Conservation (phyloP, 2,888 invertebrate species). For the Baronia brevicornis region DNA sequence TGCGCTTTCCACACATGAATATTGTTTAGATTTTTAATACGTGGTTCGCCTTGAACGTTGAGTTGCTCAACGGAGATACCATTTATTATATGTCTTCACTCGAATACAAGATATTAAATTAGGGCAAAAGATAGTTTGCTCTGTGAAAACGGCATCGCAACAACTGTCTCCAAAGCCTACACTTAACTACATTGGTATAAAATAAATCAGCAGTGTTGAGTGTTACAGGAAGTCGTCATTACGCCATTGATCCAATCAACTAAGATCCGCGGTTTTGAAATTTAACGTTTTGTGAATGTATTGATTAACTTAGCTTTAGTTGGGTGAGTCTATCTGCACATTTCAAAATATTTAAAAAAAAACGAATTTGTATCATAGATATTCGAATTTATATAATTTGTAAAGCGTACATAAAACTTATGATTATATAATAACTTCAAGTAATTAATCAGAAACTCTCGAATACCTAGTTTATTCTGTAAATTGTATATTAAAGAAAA, state of each 20-base stretch:
- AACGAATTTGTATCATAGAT: too few relatives aligned
- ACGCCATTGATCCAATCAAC: constrained; percentile 4
- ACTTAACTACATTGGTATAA: constrained; percentile 9
- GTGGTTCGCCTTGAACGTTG: constrained; percentile 56
- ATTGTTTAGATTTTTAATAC: constrained; percentile 58
- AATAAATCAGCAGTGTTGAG: constrained; percentile 9
- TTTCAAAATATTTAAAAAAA: too few relatives aligned
- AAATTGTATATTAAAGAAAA: too few relatives aligned
- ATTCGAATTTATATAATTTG: too few relatives aligned
- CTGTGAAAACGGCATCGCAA: constrained; percentile 15
- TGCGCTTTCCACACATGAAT: constrained; percentile 51
- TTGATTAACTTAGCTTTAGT: constrained; percentile 3
- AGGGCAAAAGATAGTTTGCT: constrained; percentile 30
- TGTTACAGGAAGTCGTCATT: constrained; percentile 5
- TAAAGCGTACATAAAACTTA: too few relatives aligned
- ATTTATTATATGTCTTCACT: constrained; percentile 42
- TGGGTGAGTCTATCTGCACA: constrained; percentile 12
- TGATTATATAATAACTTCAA: too few relatives aligned
- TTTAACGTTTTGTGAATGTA: too few relatives aligned
- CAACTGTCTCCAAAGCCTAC: constrained; percentile 18
- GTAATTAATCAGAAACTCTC: too few relatives aligned
- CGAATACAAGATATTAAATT: constrained; percentile 43
- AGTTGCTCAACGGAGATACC: constrained; percentile 56
- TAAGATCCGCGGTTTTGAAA: constrained; percentile 6
- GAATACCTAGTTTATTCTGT: too few relatives aligned